Evolutionary conservation across 1,140 invertebrate genomes (phyloP).

Genomic region (Caenorhabditis remanei): DNA sequence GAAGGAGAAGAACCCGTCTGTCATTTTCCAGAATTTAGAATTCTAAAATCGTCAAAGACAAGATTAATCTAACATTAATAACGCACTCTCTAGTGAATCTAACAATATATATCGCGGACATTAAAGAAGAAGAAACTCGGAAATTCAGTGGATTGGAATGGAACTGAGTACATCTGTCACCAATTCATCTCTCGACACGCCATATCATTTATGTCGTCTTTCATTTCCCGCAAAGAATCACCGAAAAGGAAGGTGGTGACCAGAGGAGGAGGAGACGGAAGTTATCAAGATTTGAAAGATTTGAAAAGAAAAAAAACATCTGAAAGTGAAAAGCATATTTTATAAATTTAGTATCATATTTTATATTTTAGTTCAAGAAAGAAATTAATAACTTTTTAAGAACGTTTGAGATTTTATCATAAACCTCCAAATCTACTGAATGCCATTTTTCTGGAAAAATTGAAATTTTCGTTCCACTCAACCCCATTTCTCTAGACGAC

Average conservation of each 20-base stretch:
- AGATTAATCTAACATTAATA: constrained; percentile 54
- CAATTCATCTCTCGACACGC: constrained; percentile 53
- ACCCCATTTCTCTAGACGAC: not conserved
- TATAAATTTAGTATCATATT: too few relatives aligned
- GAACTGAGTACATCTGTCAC: constrained; percentile 51
- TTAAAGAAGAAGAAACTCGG: constrained; percentile 41
- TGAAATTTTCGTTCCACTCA: not conserved
- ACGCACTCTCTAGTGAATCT: constrained; percentile 19
- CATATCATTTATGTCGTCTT: constrained; percentile 52
- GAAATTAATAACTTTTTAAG: too few relatives aligned
- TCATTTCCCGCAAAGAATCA: constrained; percentile 44
- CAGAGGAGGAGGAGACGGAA: too few relatives aligned
- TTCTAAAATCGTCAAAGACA: constrained; percentile 24
- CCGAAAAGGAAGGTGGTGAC: not conserved
- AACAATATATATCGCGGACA: constrained; percentile 55
- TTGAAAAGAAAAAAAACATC: too few relatives aligned
- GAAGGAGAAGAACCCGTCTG: not conserved
- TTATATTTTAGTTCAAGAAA: too few relatives aligned
- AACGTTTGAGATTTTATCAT: too few relatives aligned
- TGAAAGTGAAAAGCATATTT: too few relatives aligned
- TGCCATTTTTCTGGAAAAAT: not conserved
- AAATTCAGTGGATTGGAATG: constrained; percentile 56
- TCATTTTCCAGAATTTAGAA: constrained; percentile 2
- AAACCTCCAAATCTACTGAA: not conserved
- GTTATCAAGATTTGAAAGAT: too few relatives aligned